Evolutionary conservation across 2,888 invertebrate genomes (phyloP), one percentile per base, ranked within the genome.

Genomic region (Hydraecia micacea): DNA sequence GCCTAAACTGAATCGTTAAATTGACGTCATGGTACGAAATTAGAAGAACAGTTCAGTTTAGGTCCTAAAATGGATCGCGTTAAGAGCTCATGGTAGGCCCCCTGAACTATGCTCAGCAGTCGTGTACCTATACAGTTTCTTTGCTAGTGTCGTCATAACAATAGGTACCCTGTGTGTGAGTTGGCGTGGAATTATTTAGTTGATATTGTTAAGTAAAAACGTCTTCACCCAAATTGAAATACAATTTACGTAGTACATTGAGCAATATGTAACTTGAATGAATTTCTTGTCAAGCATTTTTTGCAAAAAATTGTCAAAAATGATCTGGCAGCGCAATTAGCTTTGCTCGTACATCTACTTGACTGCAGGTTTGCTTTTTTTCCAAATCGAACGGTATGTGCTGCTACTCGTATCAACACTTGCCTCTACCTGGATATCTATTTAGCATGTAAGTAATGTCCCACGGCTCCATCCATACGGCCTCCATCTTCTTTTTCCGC

Each of bases 151-250:
- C 46, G 5, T 68, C 46, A 21, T n/a, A 39, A 66, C 18, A 66
- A 70, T 36, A 25, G 49, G 32, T 36, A 71, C 13, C 70, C 36
- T 66, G 25, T 70, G 60, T 66, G 55, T 55, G 58, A 49, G 58
- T 77, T 18, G 71, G 72, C 28, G 68, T 28, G 21, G 58, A 28
- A 77, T 52, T 52, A 77, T 68, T 63, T 52, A 68, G 21, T 63
- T 81, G n/a, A 39, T 69, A 49, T 66, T 79, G 65, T 66, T 79
- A 78, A 66, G 15, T 70, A 66, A 66, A 79, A 71, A n/a, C 46
- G 5, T 77, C 83, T 82, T 81, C 77, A 82, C 83, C 77, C 49
- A 58, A 49, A 76, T 82, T 25, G 42, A n/a, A n/a, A 70, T 46
- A 71, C 1, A 36, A 49, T 52, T 60, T 39, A 58, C 46, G 39